Base-by-base conservation (phyloP, 2,113 vertebrate species). In the Montifringilla adamsi region DNA sequence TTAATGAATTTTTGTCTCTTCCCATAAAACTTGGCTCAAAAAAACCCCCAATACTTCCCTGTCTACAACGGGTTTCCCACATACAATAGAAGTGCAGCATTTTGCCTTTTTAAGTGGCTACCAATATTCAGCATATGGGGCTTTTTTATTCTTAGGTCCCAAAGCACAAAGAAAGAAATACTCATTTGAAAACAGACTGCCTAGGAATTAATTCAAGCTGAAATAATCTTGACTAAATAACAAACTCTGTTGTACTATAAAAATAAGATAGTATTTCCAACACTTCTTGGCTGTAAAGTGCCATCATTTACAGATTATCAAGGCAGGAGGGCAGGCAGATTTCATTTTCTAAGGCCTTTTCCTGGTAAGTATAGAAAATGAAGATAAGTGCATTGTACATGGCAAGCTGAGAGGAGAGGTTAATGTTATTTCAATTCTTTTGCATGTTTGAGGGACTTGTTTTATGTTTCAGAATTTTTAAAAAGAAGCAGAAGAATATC, bases 301-400 rank as follows among this genome's bases (percentile, higher is more conserved):
- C 47, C 66, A 89, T 94, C 20, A 75, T 94, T 70, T 91, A 49
- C 73, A 91, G 66, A 89, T 74, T 82, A 78, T 47, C 59, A 70
- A 94, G 52, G 39, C 75, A 90, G 80, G 64, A 92, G 24, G 41
- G 87, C 24, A 52, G 87, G 50, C 17, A 87, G 49, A 68, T 89
- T 64, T 89, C 30, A 78, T 78, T 94, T 62, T 52, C 33, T 67
- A 60, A 86, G 47, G 35, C 41, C 30, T 67, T 77, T 89, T 75
- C 53, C 41, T 64, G 66, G 28, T 56, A 33, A 87, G 58, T 63
- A 64, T 4, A 72, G 53, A 75, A 92, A 89, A 91, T 52, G 22
- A 92, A 93, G 84, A 91, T 78, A 59, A 7, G 3, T 35, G 35
- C 52, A 46, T 37, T 43, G 27, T 56, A 62, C 1, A 0, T 21